Evolutionary conservation across 2,888 invertebrate species (phyloP).

Genomic region (Trichopoda pennipes): DNA sequence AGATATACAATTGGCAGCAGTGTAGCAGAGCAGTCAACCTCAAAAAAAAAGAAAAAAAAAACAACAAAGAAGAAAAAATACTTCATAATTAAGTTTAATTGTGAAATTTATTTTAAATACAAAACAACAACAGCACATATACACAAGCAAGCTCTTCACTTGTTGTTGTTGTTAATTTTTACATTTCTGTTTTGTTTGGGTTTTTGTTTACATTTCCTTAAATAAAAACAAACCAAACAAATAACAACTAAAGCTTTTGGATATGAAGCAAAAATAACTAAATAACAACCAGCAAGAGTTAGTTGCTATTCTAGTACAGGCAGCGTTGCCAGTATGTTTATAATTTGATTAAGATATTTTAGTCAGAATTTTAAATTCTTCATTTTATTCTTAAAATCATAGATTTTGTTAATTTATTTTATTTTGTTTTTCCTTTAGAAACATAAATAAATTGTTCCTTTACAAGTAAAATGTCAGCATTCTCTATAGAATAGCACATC

Average conservation of each 20-base stretch:
- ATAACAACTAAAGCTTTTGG: conserved; percentile 18
- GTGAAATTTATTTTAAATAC: conserved; percentile 60
- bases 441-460: no score
- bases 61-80: conserved; percentile 26
- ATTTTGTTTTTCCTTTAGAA: no score
- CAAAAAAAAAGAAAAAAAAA: conserved; percentile 6
- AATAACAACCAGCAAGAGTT: conserved; percentile 8
- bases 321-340: no score
- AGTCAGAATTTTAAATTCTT: no score
- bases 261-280: conserved; percentile 14
- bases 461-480: no score
- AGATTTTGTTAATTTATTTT: no score
- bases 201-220: conserved; percentile 68
- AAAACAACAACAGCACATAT: conserved; percentile 45
- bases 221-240: conserved; percentile 55
- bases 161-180: conserved; percentile 55
- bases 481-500: no score
- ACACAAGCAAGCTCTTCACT: conserved; percentile 20
- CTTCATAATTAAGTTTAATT: conserved; percentile 65
- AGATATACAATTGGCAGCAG: background rate
- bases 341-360: no score
- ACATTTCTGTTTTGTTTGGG: conserved; percentile 61
- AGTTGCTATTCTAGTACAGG: background rate
- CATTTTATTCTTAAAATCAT: no score
- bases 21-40: conserved; percentile 44